Evolutionary conservation across 2,888 invertebrate genomes (phyloP).

Genomic region (Catotricha subobsoleta): DNA sequence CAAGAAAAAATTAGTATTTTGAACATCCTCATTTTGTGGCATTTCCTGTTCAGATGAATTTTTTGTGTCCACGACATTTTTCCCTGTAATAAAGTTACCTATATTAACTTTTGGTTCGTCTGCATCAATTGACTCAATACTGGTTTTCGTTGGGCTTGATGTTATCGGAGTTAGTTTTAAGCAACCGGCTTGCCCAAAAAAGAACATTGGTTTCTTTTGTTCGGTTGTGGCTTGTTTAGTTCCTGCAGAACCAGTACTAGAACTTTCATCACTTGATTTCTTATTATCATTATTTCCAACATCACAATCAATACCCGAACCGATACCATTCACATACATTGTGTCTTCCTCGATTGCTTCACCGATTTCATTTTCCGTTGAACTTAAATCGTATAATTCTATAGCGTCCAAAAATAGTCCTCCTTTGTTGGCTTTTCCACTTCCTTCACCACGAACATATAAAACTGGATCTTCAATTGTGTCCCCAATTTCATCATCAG

Average conservation of each 20-base stretch:
- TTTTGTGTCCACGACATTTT: too few relatives aligned
- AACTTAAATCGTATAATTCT: neutral
- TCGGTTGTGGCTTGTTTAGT: neutral
- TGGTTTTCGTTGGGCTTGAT: slow-evolving; percentile 23
- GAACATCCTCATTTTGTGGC: neutral
- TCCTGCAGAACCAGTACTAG: neutral
- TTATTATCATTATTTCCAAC: slow-evolving; percentile 44
- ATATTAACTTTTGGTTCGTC: too few relatives aligned
- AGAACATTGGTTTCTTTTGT: slow-evolving; percentile 16
- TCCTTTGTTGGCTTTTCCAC: slow-evolving; percentile 43
- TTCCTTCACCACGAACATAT: slow-evolving; percentile 49
- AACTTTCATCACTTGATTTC: slow-evolving; percentile 14
- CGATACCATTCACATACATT: slow-evolving; percentile 51
- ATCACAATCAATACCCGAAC: slow-evolving; percentile 50
- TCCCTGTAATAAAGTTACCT: too few relatives aligned
- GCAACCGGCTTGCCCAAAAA: slow-evolving; percentile 32
- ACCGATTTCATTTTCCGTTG: slow-evolving; percentile 28
- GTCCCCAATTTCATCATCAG: slow-evolving; percentile 31
- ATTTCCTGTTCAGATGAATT: too few relatives aligned
- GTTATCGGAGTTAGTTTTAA: too few relatives aligned
- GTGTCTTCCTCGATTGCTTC: slow-evolving; percentile 57
- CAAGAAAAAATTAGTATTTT: too few relatives aligned
- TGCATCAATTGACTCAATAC: too few relatives aligned
- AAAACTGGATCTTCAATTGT: slow-evolving; percentile 57
- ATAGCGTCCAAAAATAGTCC: neutral